phyloP scores from a whole-genome alignment of 2,797 vertebrate species.

The Acomys russatus region DNA sequence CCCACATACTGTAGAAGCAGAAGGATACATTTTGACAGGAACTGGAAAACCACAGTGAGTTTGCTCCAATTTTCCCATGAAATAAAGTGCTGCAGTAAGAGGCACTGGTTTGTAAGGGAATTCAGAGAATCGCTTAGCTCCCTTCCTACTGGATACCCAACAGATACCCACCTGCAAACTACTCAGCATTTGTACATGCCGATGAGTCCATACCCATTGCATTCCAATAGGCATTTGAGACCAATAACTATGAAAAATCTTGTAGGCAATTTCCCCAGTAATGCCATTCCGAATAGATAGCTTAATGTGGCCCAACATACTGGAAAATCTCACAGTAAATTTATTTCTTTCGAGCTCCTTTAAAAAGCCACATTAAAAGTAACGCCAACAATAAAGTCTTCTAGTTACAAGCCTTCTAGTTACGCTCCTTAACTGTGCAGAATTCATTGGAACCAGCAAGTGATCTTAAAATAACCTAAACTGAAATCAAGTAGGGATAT shows the following conservation, averaged over 20 bases:
- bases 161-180: not conserved
- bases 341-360: conserved; percentile 32
- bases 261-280: conserved; percentile 23
- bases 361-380: conserved; percentile 51
- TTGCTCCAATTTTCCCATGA: conserved; percentile 37
- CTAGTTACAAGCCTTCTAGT: not conserved
- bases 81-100: not conserved
- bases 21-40: conserved; percentile 15
- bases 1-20: not conserved
- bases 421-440: not conserved
- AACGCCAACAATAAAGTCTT: not conserved
- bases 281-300: conserved; percentile 34
- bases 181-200: not conserved
- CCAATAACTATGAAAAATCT: conserved; percentile 51
- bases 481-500: conserved; percentile 3
- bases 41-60: conserved; percentile 11
- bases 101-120: not conserved
- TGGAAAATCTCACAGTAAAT: conserved; percentile 35
- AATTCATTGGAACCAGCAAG: not conserved
- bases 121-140: not conserved
- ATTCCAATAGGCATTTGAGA: conserved; percentile 41
- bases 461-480: conserved; percentile 50
- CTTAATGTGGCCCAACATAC: conserved; percentile 22
- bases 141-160: not conserved
- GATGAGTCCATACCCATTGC: not conserved